phyloP scores from a whole-genome alignment of 23 tunicate species.

The Ciona savignyi region DNA sequence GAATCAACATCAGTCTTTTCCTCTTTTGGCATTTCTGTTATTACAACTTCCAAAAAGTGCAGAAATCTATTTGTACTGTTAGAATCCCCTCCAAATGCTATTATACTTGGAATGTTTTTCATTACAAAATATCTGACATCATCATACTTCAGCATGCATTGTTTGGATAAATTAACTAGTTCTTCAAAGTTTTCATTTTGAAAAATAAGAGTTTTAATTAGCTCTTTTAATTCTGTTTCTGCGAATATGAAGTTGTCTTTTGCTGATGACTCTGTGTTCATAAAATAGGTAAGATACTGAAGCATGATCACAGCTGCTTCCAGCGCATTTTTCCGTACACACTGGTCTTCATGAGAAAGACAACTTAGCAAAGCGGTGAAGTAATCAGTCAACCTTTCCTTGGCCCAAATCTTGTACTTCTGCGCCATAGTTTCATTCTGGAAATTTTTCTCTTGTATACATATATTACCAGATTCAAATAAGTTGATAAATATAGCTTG shows the following conservation, averaged over 20 bases:
- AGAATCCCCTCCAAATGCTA: background rate
- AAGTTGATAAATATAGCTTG: slow-evolving; percentile 16
- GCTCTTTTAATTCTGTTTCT: background rate
- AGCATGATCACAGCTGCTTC: background rate
- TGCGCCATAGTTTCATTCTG: background rate
- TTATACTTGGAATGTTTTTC: background rate
- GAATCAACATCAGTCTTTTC: background rate
- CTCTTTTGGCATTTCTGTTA: background rate
- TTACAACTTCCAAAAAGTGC: background rate
- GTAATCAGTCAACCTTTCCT: slow-evolving; percentile 20
- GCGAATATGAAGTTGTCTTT: background rate
- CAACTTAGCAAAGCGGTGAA: background rate
- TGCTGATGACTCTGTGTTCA: background rate
- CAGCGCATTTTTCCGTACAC: background rate
- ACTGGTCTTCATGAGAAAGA: background rate
- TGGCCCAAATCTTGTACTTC: slow-evolving; percentile 21
- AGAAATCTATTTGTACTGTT: too few relatives aligned
- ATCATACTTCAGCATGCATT: slow-evolving; percentile 1
- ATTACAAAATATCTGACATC: slow-evolving; percentile 14
- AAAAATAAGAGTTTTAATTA: background rate
- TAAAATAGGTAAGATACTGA: background rate
- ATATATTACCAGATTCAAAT: slow-evolving; percentile 4
- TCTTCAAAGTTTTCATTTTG: background rate
- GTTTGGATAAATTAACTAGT: background rate
- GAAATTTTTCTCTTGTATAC: background rate